Evolutionary conservation across 30 jellyfish, hydroid and myxozoan species (phyloP).

Genomic region (Nemopilema nomurai): DNA sequence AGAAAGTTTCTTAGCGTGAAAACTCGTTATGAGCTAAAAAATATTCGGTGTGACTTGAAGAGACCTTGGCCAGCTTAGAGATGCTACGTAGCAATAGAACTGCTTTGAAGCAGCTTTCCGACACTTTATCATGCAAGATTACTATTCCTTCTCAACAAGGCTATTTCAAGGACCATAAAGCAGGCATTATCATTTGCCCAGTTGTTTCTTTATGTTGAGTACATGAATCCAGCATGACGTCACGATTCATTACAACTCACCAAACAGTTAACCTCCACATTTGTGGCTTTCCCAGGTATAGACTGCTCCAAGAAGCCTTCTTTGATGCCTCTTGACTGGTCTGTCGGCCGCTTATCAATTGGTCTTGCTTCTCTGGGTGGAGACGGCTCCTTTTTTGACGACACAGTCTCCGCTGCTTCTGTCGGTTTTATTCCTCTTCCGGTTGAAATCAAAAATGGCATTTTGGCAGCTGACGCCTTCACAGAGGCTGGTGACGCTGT

Average conservation of each 20-base stretch:
- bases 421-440: neutral
- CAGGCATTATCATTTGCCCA: no score
- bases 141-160: no score
- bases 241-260: no score
- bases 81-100: no score
- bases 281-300: neutral
- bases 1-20: neutral
- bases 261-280: neutral
- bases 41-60: no score
- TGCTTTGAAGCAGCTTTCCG: no score
- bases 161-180: no score
- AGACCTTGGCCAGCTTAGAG: no score
- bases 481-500: slow-evolving; percentile 55
- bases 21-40: no score
- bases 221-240: no score
- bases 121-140: no score
- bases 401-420: neutral
- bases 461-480: slow-evolving; percentile 49
- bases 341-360: neutral
- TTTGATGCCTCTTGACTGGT: neutral
- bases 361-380: neutral
- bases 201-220: no score
- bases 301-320: neutral
- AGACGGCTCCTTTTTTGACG: neutral
- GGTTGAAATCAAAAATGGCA: slow-evolving; percentile 31